A percentile compares a stretch with the other conserved stretches of the same genome.
These are phyloP conservation scores for Microctonus hyperodae DNA, from an alignment of 2,888 invertebrate species.

Conservation along the genomic window DNA sequence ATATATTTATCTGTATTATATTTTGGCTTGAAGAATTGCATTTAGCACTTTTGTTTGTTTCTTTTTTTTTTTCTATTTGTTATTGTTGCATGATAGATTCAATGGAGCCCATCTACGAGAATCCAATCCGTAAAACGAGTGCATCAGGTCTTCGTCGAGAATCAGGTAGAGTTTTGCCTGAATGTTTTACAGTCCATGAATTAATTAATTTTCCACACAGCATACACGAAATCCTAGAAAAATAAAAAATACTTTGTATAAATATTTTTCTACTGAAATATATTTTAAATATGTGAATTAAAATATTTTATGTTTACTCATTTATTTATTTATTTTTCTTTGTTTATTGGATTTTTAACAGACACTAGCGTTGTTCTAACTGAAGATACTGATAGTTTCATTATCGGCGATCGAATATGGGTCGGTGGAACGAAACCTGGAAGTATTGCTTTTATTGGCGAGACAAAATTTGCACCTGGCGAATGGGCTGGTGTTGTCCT, in stretches of 20 bases:
- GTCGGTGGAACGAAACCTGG: constrained; percentile 92
- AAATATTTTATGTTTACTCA: neutral
- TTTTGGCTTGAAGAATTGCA: constrained; percentile 9
- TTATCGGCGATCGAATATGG: constrained; percentile 94
- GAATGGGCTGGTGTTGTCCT: constrained; percentile 98
- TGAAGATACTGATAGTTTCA: constrained; percentile 93
- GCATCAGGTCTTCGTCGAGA: constrained; percentile 79
- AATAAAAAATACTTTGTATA: neutral
- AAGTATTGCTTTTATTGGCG: constrained; percentile 91
- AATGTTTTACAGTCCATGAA: neutral
- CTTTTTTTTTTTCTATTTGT: constrained; percentile 31
- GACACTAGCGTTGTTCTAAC: constrained; percentile 86
- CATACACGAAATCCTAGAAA: neutral
- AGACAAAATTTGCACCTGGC: constrained; percentile 96
- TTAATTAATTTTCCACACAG: neutral
- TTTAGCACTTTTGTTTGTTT: constrained; percentile 20
- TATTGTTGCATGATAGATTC: constrained; percentile 64
- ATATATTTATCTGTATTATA: neutral
- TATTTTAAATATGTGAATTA: no score
- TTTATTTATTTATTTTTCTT: neutral
- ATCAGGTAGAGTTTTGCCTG: constrained; percentile 72
- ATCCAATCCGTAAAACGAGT: constrained; percentile 75
- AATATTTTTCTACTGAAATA: no score
- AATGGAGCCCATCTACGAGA: constrained; percentile 79
- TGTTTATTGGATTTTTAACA: constrained; percentile 61